Evolutionary conservation across 2,888 invertebrate genomes (phyloP), one percentile per base, ranked within the genome.

Genomic region (Phaedon cochleariae): DNA sequence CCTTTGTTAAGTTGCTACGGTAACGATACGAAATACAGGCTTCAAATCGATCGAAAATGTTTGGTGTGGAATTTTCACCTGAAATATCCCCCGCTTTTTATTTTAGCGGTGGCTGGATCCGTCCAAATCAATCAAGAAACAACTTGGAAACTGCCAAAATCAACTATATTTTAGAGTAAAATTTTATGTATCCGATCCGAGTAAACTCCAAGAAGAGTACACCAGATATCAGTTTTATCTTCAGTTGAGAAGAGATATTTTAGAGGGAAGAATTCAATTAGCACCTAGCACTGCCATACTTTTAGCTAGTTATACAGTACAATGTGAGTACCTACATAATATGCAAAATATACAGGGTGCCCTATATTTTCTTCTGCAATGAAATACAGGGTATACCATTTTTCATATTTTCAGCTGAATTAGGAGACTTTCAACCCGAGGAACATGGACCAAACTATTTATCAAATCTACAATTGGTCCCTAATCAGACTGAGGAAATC

Each of bases 101-200:
- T 77, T 77, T 85, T 86, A 98, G 97, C 90, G 96, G 84, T 98
- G 98, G 98, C 86, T 98, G 71, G 98, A 98, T 86, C 92, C 96
- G 72, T 89, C 92, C 76, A 98, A 98, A 84, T 91, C 92, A 59
- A 91, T 98, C 68, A 96, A 96, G 85, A 97, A 98, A 83, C 98
- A 98, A 88, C 88, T 90, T 57, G 88, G 87, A 62, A 86, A 84
- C 81, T 80, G 85, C 82, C 82, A 84, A 78, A 83, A 85, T 77
- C 83, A 85, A 73, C 80, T 87, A 78, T 85, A 85, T 83, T 87
- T 87, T 84, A 85, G 85, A 79, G 87, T 87, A 76, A 87, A 87
- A 81, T 99, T 99, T 86, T 99, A 96, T 85, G 97, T 98, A 48
- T 94, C 95, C 62, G 98, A 99, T 85, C 98, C 98, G 52, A 95